These are phyloP conservation scores for Sandelia bainsii DNA, from an alignment of 2,797 vertebrate species.

Conservation along the genomic window DNA sequence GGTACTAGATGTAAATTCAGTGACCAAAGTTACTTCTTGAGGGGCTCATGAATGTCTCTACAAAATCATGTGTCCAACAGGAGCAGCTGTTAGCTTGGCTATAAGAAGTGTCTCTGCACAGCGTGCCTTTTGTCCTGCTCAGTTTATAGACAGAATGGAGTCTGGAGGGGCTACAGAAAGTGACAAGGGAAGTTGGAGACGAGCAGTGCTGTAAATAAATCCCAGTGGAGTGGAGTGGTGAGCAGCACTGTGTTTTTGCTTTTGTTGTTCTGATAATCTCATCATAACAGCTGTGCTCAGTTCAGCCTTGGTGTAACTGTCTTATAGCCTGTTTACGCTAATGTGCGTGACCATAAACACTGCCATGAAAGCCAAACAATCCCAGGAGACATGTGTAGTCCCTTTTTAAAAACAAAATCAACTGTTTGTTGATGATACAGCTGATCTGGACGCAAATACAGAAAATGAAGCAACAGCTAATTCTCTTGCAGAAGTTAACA, in stretches of 20 bases:
- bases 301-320: slow-evolving; percentile 1
- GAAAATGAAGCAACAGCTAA: background rate
- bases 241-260: slow-evolving; percentile 18
- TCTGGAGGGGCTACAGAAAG: background rate
- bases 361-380: slow-evolving; percentile 1
- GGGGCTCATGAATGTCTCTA: too few relatives aligned
- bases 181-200: background rate
- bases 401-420: background rate
- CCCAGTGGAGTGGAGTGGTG: background rate
- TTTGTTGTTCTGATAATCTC: slow-evolving; percentile 37
- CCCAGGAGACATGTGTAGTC: background rate
- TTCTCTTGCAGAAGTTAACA: background rate
- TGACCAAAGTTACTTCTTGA: too few relatives aligned
- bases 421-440: background rate
- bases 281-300: slow-evolving; percentile 24
- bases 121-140: background rate
- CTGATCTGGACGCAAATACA: background rate
- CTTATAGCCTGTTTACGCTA: slow-evolving; percentile 46
- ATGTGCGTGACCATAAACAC: slow-evolving; percentile 27
- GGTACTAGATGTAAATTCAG: too few relatives aligned
- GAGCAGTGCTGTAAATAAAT: slow-evolving; percentile 35
- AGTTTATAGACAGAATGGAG: background rate
- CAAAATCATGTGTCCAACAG: too few relatives aligned
- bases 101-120: background rate
- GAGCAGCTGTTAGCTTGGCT: background rate